These are phyloP conservation scores for Acyrthosiphon pisum DNA, from an alignment of 1,140 invertebrate genomes.

Conservation along the genomic window DNA sequence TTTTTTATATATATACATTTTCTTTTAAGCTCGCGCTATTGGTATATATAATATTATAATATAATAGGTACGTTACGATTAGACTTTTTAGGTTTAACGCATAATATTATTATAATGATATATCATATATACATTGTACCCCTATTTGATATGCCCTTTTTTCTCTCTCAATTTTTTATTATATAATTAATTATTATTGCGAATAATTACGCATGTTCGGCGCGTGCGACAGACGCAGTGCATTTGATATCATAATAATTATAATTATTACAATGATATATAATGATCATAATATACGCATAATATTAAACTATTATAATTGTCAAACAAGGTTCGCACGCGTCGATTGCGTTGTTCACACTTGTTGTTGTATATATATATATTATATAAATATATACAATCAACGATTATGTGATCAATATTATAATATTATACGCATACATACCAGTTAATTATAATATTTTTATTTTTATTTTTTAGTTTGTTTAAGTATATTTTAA, in stretches of 20 bases:
- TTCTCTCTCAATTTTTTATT: background rate
- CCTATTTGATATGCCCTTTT: background rate
- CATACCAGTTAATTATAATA: slow-evolving; percentile 19
- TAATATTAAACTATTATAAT: background rate
- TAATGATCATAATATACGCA: background rate
- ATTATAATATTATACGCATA: background rate
- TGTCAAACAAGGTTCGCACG: background rate
- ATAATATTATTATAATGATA: background rate
- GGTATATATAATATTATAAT: background rate
- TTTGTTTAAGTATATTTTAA: background rate
- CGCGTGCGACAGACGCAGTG: background rate
- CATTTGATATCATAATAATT: background rate
- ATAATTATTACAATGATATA: background rate
- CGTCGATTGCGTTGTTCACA: background rate
- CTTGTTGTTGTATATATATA: background rate
- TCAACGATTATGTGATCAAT: background rate
- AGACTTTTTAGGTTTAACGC: background rate
- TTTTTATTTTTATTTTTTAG: background rate
- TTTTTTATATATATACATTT: background rate
- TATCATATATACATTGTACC: background rate
- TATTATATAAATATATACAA: background rate
- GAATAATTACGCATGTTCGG: background rate
- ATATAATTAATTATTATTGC: background rate
- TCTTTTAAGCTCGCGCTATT: background rate
- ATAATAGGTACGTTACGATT: background rate